Base-by-base conservation (phyloP, 2,113 vertebrate genomes). In the Speoplatyrhinus poulsoni region DNA sequence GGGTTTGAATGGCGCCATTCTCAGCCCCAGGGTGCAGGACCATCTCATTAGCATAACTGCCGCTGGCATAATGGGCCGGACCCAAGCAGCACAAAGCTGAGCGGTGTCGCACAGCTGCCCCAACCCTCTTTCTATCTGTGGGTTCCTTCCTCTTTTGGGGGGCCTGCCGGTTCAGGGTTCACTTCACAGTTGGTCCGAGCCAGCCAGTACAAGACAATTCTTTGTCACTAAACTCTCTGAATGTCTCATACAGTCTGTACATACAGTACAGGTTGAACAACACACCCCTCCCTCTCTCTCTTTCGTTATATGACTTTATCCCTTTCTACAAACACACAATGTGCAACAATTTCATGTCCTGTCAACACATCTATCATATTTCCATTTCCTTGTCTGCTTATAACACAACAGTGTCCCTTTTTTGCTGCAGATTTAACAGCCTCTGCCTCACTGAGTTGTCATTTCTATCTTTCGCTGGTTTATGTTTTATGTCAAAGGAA, bases 11-110 rank as follows among this genome's bases (percentile, higher is more conserved):
- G 81, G 73, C 12, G 49, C 15, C 79, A 69, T 88, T 90, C 80
- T 65, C 67, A 3, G 49, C 75, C 61, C 17, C 49, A 2, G 63
- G 69, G 63, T 47, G 16, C 26, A 32, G 60, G 48, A 59, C 41
- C 11, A 9, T 6, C 16, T 66, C 69, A 84, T 92, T 88, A 82
- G 79, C 89, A 89, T 88, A 75, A 69, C 7, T 5, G 0, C 6
- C 46, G 87, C 89, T 88, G 62, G 85, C 89, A 89, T 90, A 79
- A 52, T 52, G 69, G 69, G 26, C 47, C 13, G 49, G 46, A 46
- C 64, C 3, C 55, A 59, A 3, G 67, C 19, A 9, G 46, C 0
- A 89, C 77, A 84, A 86, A 83, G 85, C 62, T 41, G 17, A 66
- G 67, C 60, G 57, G 74, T 83, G 85, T 89, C 66, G 69, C 72